Percentiles rank a stretch among this genome's conserved stretches.
Conservation (phyloP, 2,113 vertebrate genomes). For the Calypte anna region DNA sequence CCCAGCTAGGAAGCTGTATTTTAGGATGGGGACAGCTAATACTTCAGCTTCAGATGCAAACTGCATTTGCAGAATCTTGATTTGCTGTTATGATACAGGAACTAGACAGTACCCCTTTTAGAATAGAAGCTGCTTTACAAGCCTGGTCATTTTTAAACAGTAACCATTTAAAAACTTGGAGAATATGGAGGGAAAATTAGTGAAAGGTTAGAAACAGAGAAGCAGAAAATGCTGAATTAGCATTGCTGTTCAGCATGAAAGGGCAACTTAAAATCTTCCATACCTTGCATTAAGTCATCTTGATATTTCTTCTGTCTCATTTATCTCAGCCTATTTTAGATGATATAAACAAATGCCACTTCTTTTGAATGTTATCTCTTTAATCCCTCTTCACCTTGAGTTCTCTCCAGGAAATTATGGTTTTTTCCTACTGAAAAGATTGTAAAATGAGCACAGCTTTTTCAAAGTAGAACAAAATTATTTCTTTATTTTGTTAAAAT, state of each 20-base stretch:
- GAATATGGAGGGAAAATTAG: not conserved
- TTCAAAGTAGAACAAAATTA: not conserved
- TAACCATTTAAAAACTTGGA: not conserved
- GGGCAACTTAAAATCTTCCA: not conserved
- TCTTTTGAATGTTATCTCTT: not conserved
- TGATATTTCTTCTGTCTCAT: slow-evolving; percentile 2
- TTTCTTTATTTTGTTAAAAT: not conserved
- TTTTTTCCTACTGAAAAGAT: not conserved
- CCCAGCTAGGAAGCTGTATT: not conserved
- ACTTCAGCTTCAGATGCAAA: not conserved
- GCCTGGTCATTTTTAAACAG: not conserved
- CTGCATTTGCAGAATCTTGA: not conserved
- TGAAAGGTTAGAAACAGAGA: not conserved
- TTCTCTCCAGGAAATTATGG: not conserved
- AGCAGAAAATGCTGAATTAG: not conserved
- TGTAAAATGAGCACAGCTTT: not conserved
- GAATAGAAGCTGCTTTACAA: not conserved
- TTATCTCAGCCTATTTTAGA: not conserved
- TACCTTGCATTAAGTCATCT: not conserved
- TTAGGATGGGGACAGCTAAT: not conserved
- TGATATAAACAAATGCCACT: not conserved
- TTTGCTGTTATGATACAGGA: not conserved
- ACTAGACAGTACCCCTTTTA: not conserved
- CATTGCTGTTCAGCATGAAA: not conserved
- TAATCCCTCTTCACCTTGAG: slow-evolving; percentile 17